Conservation (phyloP, 92 coral and sea anemone species). For the Epizoanthus ramosus region DNA sequence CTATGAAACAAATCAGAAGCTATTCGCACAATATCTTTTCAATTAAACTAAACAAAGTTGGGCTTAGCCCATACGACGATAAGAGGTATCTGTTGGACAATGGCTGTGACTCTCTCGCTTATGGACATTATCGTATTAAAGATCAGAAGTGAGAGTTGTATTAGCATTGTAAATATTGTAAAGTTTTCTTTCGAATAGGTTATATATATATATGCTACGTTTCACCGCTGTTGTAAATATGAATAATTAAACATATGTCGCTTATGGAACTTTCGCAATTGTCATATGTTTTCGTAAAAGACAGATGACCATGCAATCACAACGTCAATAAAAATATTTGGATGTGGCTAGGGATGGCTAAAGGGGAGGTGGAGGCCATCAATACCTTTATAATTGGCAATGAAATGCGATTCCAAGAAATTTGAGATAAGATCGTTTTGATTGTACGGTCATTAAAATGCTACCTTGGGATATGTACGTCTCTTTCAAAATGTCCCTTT, state of each 20-base stretch:
- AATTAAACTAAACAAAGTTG: too few relatives aligned
- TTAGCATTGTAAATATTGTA: neutral
- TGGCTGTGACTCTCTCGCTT: too few relatives aligned
- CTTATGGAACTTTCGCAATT: neutral
- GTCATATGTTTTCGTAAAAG: conserved; percentile 1
- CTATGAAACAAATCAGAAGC: too few relatives aligned
- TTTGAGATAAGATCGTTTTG: conserved; percentile 24
- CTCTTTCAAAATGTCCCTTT: conserved; percentile 20
- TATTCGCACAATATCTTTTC: too few relatives aligned
- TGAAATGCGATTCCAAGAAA: conserved; percentile 17
- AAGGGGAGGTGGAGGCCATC: conserved; percentile 36
- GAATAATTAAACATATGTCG: neutral
- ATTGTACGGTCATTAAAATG: too few relatives aligned
- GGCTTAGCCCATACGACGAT: too few relatives aligned
- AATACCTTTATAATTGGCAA: neutral
- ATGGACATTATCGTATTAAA: conserved; percentile 17
- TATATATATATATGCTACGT: neutral
- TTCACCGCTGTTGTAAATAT: conserved; percentile 1
- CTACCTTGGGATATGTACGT: neutral
- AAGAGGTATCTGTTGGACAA: too few relatives aligned
- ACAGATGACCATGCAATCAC: neutral
- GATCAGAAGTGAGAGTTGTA: neutral
- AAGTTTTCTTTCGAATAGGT: neutral
- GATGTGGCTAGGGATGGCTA: conserved; percentile 33
- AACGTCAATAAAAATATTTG: neutral